Percentiles rank a stretch among this genome's conserved stretches.
Evolutionary conservation across 2,797 vertebrate species (phyloP).

Genomic region (Telmatherina bonti): DNA sequence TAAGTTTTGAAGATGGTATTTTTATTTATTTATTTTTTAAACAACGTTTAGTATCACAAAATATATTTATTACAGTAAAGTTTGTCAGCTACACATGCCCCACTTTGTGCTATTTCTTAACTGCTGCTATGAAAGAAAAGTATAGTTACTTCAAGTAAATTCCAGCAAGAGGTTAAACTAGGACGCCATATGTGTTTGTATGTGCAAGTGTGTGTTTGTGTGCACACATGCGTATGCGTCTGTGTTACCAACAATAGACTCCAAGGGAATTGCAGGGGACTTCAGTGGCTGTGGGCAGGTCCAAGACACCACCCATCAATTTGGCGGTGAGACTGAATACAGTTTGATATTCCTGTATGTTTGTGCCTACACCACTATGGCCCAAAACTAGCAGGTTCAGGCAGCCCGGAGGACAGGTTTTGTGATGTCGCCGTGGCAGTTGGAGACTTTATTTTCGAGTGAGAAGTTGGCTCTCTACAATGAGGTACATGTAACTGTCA

Average conservation of each 20-base stretch:
- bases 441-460: conserved; percentile 70
- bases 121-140: conserved; percentile 30
- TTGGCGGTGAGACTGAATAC: conserved; percentile 84
- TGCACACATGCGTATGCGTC: conserved; percentile 54
- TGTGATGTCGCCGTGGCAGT: conserved; percentile 79
- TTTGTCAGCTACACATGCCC: conserved; percentile 9
- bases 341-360: conserved; percentile 85
- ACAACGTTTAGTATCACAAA: conserved; percentile 30
- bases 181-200: conserved; percentile 77
- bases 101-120: conserved; percentile 34
- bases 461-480: conserved; percentile 58
- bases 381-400: conserved; percentile 80
- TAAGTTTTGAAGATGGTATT: conserved; percentile 1
- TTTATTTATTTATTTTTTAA: conserved; percentile 25
- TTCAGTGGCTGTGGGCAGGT: conserved; percentile 83
- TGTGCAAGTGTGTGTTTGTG: conserved; percentile 46
- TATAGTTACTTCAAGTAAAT: conserved; percentile 63
- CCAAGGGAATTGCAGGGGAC: conserved; percentile 83
- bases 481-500: conserved; percentile 47
- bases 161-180: conserved; percentile 79
- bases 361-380: conserved; percentile 78
- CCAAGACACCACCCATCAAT: conserved; percentile 86
- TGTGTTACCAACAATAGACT: conserved; percentile 85
- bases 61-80: conserved; percentile 32
- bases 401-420: conserved; percentile 76